Percentiles rank a stretch among this genome's conserved stretches.
Evolutionary conservation across 2,113 vertebrate genomes (phyloP).

Genomic region (Mellivora capensis): DNA sequence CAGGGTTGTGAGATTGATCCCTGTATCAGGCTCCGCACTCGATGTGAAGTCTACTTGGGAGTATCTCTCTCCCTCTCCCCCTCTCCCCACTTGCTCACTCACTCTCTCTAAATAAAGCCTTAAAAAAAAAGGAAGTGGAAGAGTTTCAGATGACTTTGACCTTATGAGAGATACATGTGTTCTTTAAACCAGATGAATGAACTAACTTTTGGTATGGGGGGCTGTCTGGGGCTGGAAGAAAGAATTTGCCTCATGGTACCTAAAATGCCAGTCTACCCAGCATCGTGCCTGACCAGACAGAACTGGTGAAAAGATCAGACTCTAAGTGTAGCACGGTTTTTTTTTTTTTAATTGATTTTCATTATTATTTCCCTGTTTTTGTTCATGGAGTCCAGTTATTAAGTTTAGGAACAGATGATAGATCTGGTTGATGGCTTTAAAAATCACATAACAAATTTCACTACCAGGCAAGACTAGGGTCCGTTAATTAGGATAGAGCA

Average conservation of each 20-base stretch:
- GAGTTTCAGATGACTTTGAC: not conserved
- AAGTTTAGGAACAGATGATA: not conserved
- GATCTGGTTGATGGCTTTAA: not conserved
- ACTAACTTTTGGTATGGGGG: not conserved
- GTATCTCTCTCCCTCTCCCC: not conserved
- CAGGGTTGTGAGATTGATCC: not conserved
- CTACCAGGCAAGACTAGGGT: not conserved
- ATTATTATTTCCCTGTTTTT: not conserved
- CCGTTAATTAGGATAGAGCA: not conserved
- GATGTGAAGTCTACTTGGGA: not conserved
- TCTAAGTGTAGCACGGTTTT: not conserved
- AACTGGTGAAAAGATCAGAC: not conserved
- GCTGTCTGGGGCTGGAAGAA: not conserved
- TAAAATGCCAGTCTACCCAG: not conserved
- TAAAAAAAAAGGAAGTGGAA: not conserved
- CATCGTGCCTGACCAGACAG: not conserved
- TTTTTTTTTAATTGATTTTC: not conserved
- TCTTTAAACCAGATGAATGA: not conserved
- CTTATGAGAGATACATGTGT: not conserved
- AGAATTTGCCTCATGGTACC: not conserved
- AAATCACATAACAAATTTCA: not conserved
- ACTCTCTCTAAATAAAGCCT: not conserved
- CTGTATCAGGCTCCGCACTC: rapidly evolving
- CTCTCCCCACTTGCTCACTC: not conserved
- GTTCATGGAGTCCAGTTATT: not conserved